These are phyloP conservation scores for Cerastis leucographa DNA, from an alignment of 2,888 invertebrate genomes.

Conservation along the genomic window DNA sequence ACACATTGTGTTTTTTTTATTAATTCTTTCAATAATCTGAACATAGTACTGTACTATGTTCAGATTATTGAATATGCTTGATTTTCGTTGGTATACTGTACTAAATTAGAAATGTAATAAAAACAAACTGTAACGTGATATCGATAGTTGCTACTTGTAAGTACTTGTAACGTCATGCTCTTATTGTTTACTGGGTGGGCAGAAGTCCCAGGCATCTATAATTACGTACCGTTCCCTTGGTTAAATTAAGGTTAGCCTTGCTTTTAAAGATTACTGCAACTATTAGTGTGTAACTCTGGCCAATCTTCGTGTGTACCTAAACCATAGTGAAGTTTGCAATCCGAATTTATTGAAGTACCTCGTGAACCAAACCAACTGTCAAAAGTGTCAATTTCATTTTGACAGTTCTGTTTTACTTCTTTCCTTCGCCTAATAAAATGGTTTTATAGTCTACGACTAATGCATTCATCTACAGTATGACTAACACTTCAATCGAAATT, in stretches of 20 bases:
- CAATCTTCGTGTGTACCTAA: constrained; percentile 4
- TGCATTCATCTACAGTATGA: constrained; percentile 34
- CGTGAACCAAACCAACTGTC: background rate
- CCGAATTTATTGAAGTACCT: constrained; percentile 11
- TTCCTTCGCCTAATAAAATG: background rate
- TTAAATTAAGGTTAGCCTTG: constrained; percentile 39
- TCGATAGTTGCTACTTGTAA: constrained; percentile 20
- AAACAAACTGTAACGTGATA: constrained; percentile 16
- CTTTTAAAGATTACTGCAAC: constrained; percentile 33
- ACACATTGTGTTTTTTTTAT: background rate
- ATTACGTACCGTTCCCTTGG: constrained; percentile 43
- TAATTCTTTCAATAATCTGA: background rate
- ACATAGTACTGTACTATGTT: background rate
- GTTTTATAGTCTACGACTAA: constrained; percentile 16
- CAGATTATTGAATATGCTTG: too few relatives aligned
- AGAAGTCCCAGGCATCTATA: constrained; percentile 50
- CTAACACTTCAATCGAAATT: constrained; percentile 54
- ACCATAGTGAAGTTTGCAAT: constrained; percentile 13
- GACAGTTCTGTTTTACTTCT: constrained; percentile 2
- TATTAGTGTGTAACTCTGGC: constrained; percentile 11
- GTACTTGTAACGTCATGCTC: constrained; percentile 51
- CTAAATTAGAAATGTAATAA: background rate
- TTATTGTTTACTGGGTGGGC: constrained; percentile 49
- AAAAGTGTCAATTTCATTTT: constrained; percentile 17
- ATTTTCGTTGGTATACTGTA: too few relatives aligned